Base-by-base conservation (phyloP, 2,797 vertebrate genomes). In the Trachurus trachurus region DNA sequence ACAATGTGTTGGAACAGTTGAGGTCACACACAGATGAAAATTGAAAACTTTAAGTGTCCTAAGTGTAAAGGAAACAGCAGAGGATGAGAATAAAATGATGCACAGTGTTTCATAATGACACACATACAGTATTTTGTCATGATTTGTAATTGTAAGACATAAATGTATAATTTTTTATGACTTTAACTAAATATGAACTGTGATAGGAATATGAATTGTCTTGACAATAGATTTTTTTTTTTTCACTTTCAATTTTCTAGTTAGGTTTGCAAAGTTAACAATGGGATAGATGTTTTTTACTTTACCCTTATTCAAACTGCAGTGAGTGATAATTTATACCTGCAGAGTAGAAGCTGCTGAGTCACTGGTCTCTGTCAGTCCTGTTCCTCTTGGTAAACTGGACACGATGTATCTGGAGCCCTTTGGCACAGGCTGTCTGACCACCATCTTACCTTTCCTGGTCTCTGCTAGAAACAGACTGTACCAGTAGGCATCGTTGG, bases 301-400 rank as follows among this genome's bases (percentile, higher is more conserved):
- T 3, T 37, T 2, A 22, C 0, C 0, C 31, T 67, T n/a, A 8
- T 39, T 71, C 9, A 31, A 50, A 34, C 8, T 57, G 13, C 3
- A 12, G 8, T 19, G 3, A 54, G 74, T 0, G 0, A 12, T n/a
- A 2, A 22, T 63, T 66, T 67, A 26, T 89, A 93, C 94, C 92
- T 94, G 93, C 50, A 93, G 70, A 10, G 93, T 94, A 0, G 93
- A 94, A 0, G 92, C 67, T 21, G 93, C 92, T 39, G 93, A 94
- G 77, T 81, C 91, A 29, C 92, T 94, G 1, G 91, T 93, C 15
- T 92, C 89, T 4, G 90, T 89, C 60, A 91, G n/a, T 1, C 89
- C 93, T 45, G 91, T 91, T 22, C 91, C 90, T 67, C 92, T 90
- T 0, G 90, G 92, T 68, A 94, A 8, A 76, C 93, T 94, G 81